phyloP scores from a whole-genome alignment of 2,113 vertebrate species.

The Mystacornis crossleyi region DNA sequence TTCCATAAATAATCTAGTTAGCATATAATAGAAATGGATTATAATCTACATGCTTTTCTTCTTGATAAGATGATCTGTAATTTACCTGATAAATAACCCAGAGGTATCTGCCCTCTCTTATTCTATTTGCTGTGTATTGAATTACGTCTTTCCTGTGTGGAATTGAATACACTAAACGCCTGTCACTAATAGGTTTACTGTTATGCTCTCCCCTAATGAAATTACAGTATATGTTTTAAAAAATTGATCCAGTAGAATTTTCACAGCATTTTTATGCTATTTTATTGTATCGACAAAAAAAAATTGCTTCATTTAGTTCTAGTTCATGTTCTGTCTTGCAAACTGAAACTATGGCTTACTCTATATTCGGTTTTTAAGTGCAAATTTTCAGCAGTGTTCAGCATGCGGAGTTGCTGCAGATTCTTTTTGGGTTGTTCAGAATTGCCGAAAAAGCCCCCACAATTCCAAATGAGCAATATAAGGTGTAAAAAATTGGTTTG shows the following conservation, averaged over 20 bases:
- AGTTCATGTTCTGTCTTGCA: background rate
- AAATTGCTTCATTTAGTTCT: background rate
- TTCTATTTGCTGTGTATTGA: conserved; percentile 17
- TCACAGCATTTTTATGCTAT: background rate
- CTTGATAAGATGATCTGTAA: background rate
- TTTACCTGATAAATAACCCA: background rate
- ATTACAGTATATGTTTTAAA: background rate
- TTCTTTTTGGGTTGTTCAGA: background rate
- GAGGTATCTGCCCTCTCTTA: background rate
- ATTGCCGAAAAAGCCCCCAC: background rate
- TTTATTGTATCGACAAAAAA: background rate
- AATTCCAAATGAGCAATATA: background rate
- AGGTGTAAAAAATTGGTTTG: background rate
- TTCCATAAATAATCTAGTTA: background rate
- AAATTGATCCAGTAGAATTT: background rate
- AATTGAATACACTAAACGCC: background rate
- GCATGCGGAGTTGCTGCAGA: background rate
- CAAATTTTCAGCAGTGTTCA: background rate
- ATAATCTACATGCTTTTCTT: background rate
- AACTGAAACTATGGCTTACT: background rate
- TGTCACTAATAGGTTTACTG: background rate
- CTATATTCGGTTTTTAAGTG: background rate
- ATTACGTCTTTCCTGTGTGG: conserved; percentile 30
- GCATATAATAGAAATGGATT: background rate
- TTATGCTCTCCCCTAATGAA: background rate